phyloP scores from a whole-genome alignment of 1,140 invertebrate genomes.

The Aphelenchoides avenae region DNA sequence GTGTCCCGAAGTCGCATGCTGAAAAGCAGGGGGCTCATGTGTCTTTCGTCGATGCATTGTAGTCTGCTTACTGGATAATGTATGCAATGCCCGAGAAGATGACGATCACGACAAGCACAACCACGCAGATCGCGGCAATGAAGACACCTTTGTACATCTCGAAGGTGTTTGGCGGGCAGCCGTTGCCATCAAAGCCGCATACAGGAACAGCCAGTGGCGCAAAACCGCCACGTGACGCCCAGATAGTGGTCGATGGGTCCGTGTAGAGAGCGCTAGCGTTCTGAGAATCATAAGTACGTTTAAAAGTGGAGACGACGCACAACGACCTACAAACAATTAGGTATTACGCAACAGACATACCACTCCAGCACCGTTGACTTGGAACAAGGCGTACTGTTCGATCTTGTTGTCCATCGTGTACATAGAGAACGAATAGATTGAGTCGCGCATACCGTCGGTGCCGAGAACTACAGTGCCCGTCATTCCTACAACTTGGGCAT shows the following conservation, averaged over 20 bases:
- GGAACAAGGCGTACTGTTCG: slow-evolving; percentile 2
- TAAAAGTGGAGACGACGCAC: too few relatives aligned
- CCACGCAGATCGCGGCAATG: slow-evolving; percentile 22
- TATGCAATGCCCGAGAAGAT: slow-evolving; percentile 18
- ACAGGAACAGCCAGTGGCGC: slow-evolving; percentile 15
- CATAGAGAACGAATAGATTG: slow-evolving; percentile 8
- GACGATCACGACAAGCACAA: slow-evolving; percentile 26
- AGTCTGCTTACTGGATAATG: slow-evolving; percentile 29
- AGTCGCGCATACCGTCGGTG: slow-evolving; percentile 21
- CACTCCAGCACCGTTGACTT: slow-evolving; percentile 13
- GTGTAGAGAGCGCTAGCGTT: slow-evolving; percentile 17
- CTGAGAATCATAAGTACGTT: too few relatives aligned
- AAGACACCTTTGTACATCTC: slow-evolving; percentile 29
- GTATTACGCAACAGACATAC: too few relatives aligned
- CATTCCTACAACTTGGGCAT: slow-evolving; percentile 2
- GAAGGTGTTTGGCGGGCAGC: slow-evolving; percentile 25
- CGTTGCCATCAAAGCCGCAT: slow-evolving; percentile 42
- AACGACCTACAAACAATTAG: too few relatives aligned
- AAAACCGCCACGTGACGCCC: slow-evolving; percentile 24
- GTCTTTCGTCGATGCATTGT: too few relatives aligned
- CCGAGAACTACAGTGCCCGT: slow-evolving; percentile 19
- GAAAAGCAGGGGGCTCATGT: not conserved
- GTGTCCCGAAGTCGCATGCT: not conserved
- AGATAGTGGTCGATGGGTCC: slow-evolving; percentile 20
- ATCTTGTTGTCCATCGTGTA: not conserved